Base-by-base conservation (phyloP, 2,888 invertebrate species). In the Hirtodrosophila cameraria region DNA sequence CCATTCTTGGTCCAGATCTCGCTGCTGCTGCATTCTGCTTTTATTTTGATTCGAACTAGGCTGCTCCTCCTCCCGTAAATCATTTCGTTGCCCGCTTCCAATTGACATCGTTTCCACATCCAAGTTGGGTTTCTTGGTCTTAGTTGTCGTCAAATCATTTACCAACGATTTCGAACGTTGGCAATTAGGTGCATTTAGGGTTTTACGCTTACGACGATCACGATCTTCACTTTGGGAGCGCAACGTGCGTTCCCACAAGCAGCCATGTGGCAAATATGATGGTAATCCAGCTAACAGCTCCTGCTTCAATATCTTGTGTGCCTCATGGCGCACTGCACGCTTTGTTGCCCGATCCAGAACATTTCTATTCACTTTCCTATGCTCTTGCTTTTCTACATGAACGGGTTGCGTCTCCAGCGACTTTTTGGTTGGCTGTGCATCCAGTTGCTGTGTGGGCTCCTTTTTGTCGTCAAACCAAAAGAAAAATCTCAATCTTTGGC, bases 401-500 rank as follows among this genome's bases (percentile, higher is more conserved):
- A n/a, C n/a, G 1, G 27, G 18, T 1, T 39, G 49, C 13, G n/a
- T n/a, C 30, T 45, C 25, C 6, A 42, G 5, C 6, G 46, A 28
- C 1, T 15, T 39, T 9, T 20, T 25, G 0, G n/a, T n/a, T n/a
- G 45, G 25, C 18, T 36, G 16, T 1, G 38, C 16, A 1, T 31
- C 48, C 2, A 39, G 2, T 1, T 35, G 11, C 11, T 35, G 35
- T 0, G 0, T 0, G 2, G 41, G 3, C 5, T 52, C 43, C 3
- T 7, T 8, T 12, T 9, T 18, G 3, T 36, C 15, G 4, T 27
- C 16, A 1, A 16, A n/a, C 16, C 28, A 61, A 3, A 70, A 42
- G 5, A 65, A 70, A 23, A 80, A 73, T 0, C 54, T 57, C 5
- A 52, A 7, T 0, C 30, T 42, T 1, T 30, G 11, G 12, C 78